Conservation (phyloP, 2,797 vertebrate species). For the Sebastes elongatus region DNA sequence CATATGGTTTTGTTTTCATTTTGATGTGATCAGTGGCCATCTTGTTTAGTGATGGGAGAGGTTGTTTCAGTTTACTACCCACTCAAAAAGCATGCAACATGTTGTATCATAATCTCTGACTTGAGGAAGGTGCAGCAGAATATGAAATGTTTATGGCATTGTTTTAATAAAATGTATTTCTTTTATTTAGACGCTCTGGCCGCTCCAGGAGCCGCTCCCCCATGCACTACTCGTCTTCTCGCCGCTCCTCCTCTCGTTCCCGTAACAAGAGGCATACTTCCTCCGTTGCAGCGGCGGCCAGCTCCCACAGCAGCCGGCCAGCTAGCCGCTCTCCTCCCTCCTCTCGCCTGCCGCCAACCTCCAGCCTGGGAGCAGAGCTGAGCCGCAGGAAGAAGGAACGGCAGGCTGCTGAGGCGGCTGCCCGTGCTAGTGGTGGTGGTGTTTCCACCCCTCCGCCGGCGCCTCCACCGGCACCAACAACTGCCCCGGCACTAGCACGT, state of each 20-base stretch:
- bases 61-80: neutral
- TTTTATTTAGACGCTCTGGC: slow-evolving; percentile 86
- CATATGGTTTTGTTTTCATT: neutral
- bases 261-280: slow-evolving; percentile 91
- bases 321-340: slow-evolving; percentile 92
- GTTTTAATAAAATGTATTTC: neutral
- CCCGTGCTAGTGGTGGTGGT: slow-evolving; percentile 74
- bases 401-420: slow-evolving; percentile 89
- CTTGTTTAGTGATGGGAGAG: neutral
- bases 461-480: slow-evolving; percentile 3
- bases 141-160: neutral
- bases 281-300: slow-evolving; percentile 62
- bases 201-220: slow-evolving; percentile 96
- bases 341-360: slow-evolving; percentile 90
- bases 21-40: neutral
- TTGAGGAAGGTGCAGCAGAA: neutral
- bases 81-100: neutral
- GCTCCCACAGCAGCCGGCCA: slow-evolving; percentile 88
- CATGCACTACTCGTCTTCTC: slow-evolving; percentile 84
- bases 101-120: neutral
- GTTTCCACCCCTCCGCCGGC: slow-evolving; percentile 68
- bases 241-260: slow-evolving; percentile 87
- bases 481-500: slow-evolving; percentile 52
- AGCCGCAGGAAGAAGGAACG: slow-evolving; percentile 95
- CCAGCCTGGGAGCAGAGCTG: slow-evolving; percentile 95